Evolutionary conservation across 1,140 invertebrate genomes (phyloP).

Genomic region (Diplogasteroides magnus): DNA sequence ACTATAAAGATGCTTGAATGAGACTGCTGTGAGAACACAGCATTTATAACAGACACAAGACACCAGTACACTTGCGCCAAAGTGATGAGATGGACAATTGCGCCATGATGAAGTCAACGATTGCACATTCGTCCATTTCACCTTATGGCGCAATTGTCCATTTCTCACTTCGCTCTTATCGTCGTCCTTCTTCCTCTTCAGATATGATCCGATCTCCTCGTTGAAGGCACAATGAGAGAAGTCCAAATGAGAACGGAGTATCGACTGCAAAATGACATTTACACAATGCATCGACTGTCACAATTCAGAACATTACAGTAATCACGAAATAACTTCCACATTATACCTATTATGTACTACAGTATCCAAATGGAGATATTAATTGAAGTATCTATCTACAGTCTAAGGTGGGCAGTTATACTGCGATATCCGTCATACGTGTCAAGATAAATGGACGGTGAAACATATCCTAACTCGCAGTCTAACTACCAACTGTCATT

Average conservation of each 20-base stretch:
- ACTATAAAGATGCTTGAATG: no score
- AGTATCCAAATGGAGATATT: constrained; percentile 10
- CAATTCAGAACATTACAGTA: not conserved
- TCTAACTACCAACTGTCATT: constrained; percentile 4
- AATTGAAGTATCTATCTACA: constrained; percentile 11
- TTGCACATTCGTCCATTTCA: no score
- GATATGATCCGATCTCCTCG: constrained; percentile 10
- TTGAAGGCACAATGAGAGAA: constrained; percentile 8
- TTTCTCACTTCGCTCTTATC: no score
- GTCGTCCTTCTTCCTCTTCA: not conserved
- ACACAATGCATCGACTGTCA: no score
- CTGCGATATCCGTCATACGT: not conserved
- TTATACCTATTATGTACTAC: not conserved
- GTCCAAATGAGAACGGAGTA: constrained; percentile 5
- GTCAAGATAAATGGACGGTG: constrained; percentile 19
- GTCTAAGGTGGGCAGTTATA: constrained; percentile 5
- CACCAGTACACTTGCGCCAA: no score
- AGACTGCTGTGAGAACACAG: no score
- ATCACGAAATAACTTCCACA: not conserved
- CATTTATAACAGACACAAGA: no score
- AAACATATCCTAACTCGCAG: not conserved
- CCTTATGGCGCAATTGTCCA: no score
- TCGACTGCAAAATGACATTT: not conserved
- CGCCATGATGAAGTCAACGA: no score
- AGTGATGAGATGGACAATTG: no score